Base-by-base conservation (phyloP, 37 sponge, comb jelly and placozoan genomes). In the Lycopodina hypogea region DNA sequence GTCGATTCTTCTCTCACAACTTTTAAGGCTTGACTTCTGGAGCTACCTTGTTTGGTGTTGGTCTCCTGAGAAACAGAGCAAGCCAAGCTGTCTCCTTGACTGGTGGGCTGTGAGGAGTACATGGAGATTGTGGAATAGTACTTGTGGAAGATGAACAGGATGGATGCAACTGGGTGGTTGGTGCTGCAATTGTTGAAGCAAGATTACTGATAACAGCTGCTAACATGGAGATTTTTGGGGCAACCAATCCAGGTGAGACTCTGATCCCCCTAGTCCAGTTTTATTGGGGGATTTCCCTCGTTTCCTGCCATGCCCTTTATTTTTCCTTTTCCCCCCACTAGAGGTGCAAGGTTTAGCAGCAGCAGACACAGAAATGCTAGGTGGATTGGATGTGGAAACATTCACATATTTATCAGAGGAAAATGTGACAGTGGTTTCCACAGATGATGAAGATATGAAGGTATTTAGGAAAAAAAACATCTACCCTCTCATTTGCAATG, bases 211-310 rank as follows among this genome's bases (percentile, higher is more conserved):
- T 26, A 38, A 40, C 36, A 4, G 50, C 21, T 14, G 48, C 22
- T 50, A 56, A 73, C n/a, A n/a, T n/a, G n/a, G n/a, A 9, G 26
- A 24, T 9, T n/a, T 9, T 8, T 62, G n/a, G 64, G 8, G 64
- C 9, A 8, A 8, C 8, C n/a, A n/a, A n/a, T n/a, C n/a, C n/a
- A 1, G 74, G 56, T 11, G 56, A 12, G 36, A 30, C 42, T 73
- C 53, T 3, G 71, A 17, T 32, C 56, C 53, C 12, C 48, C n/a
- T 8, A 29, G 3, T 7, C 32, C 66, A 72, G 32, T 50, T 56
- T 68, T 68, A 40, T 22, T 2, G 35, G 78, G 52, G 40, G 70
- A 41, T 65, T 65, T 65, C 34, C 66, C 66, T 42, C 70, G 72
- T 24, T 39, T 28, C 53, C 70, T 2, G 30, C 39, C 28, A 22